Evolutionary conservation across 2,113 vertebrate genomes (phyloP).

Genomic region (Athene cunicularia): DNA sequence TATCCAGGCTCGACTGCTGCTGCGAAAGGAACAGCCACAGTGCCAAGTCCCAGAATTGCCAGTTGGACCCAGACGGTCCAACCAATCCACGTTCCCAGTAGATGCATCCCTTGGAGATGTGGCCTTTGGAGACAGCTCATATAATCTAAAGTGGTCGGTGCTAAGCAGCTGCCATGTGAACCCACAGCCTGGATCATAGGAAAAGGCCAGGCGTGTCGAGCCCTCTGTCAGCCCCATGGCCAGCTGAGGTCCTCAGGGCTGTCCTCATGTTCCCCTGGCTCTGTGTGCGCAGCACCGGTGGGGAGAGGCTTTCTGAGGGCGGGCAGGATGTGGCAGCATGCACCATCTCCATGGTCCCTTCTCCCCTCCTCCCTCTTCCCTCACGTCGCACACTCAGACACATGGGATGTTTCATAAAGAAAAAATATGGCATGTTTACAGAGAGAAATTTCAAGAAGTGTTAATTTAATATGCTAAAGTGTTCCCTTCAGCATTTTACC

Average conservation of each 20-base stretch:
- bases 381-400: neutral
- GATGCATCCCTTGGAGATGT: accelerated
- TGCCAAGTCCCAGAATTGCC: neutral
- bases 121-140: neutral
- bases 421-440: constrained; percentile 81
- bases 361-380: constrained; percentile 34
- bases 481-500: constrained; percentile 82
- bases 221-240: neutral
- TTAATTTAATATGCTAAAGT: constrained; percentile 86
- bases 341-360: neutral
- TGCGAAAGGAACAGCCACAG: neutral
- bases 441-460: constrained; percentile 81
- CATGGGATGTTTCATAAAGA: constrained; percentile 73
- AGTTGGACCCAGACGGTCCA: neutral
- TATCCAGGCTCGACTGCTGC: neutral
- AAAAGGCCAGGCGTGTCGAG: accelerated
- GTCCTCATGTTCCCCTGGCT: neutral
- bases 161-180: neutral
- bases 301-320: neutral
- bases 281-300: accelerated
- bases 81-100: neutral
- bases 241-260: accelerated
- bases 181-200: accelerated
- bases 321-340: neutral
- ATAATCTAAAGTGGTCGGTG: accelerated